Conservation (phyloP, 2,888 invertebrate species). For the Acanthosepion lycidas region DNA sequence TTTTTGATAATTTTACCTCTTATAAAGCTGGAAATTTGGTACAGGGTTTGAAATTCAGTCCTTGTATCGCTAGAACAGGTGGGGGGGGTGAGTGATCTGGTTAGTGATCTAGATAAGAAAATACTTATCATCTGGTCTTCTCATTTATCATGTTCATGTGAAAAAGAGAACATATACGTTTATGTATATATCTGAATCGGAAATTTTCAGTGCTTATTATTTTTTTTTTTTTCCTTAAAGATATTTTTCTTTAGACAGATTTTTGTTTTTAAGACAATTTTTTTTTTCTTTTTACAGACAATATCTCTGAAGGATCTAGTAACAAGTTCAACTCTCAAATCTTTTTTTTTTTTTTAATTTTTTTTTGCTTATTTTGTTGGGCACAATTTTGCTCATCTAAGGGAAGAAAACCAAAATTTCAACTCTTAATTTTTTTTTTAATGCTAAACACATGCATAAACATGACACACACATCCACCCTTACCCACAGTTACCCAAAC, state of each 20-base stretch:
- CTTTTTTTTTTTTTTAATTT: not conserved
- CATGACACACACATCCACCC: too few relatives aligned
- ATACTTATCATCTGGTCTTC: not conserved
- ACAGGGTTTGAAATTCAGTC: too few relatives aligned
- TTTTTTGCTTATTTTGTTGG: not conserved
- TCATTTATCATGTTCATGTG: not conserved
- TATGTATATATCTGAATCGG: not conserved
- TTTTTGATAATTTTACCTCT: not conserved
- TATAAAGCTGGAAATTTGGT: not conserved
- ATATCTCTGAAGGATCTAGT: not conserved
- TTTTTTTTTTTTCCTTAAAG: too few relatives aligned
- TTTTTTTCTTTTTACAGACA: too few relatives aligned
- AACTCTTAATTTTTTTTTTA: too few relatives aligned
- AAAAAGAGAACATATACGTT: not conserved
- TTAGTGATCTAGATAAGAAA: not conserved
- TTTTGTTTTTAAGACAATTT: too few relatives aligned
- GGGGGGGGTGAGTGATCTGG: not conserved
- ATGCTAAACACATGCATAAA: too few relatives aligned
- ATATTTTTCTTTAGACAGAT: too few relatives aligned
- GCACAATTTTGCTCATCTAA: not conserved
- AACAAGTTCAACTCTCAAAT: not conserved
- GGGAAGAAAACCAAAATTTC: not conserved
- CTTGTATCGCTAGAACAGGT: not conserved
- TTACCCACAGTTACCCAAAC: too few relatives aligned
- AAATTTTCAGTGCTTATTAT: not conserved